Conservation (phyloP, 2,888 invertebrate species). For the Venusia cambrica region DNA sequence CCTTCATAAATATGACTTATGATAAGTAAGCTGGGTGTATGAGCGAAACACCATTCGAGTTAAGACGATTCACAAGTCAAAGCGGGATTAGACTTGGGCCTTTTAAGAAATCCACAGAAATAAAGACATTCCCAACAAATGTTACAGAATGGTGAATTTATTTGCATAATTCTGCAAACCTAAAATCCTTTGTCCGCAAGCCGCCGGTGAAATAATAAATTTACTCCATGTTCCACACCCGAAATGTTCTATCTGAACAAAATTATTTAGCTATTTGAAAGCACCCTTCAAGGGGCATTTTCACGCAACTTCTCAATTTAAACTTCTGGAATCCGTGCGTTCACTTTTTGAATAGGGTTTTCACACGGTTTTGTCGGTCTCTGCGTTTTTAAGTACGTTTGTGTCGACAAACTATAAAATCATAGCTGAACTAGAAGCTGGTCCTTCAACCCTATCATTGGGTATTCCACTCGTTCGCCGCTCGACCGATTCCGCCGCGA, state of each 20-base stretch:
- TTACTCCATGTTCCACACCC: conserved; percentile 72
- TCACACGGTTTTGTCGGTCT: conserved; percentile 26
- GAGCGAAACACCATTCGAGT: conserved; percentile 47
- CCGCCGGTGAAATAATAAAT: conserved; percentile 75
- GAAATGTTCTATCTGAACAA: conserved; percentile 65
- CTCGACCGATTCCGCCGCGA: conserved; percentile 65
- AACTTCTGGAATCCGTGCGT: conserved; percentile 36
- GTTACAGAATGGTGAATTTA: conserved; percentile 80
- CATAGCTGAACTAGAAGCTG: conserved; percentile 49
- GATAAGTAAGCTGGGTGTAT: conserved; percentile 48
- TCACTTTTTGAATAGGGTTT: conserved; percentile 33
- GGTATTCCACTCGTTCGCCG: conserved; percentile 70
- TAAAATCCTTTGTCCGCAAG: conserved; percentile 75
- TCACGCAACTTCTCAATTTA: conserved; percentile 40
- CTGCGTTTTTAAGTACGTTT: conserved; percentile 8
- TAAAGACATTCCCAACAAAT: conserved; percentile 79
- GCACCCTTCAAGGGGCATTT: conserved; percentile 45
- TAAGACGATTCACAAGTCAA: conserved; percentile 62
- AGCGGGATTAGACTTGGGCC: conserved; percentile 64
- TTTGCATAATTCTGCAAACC: conserved; percentile 79
- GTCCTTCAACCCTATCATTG: conserved; percentile 61
- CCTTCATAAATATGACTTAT: conserved; percentile 39
- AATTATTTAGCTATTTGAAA: conserved; percentile 70
- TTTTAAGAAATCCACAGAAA: conserved; percentile 75
- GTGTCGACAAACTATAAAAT: conserved; percentile 28